Percentiles rank a stretch among this genome's conserved stretches.
These are phyloP conservation scores for Bubalus kerabau DNA, from an alignment of 2,113 vertebrate genomes.

Conservation along the genomic window DNA sequence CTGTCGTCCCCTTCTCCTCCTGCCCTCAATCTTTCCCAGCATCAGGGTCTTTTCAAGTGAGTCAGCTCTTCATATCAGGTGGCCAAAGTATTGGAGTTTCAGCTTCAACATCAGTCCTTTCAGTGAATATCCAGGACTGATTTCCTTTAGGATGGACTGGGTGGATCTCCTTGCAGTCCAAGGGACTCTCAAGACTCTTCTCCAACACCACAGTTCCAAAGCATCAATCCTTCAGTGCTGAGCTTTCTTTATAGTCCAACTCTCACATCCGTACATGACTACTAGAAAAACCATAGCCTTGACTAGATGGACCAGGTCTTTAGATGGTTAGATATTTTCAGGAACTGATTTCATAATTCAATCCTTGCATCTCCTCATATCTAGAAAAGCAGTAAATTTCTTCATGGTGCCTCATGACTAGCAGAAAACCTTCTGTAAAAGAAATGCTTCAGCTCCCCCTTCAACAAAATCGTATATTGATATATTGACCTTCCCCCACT, in stretches of 20 bases:
- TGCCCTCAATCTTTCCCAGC: neutral
- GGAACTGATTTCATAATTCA: neutral
- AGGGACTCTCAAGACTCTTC: neutral
- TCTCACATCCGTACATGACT: neutral
- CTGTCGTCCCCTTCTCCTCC: neutral
- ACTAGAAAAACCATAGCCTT: neutral
- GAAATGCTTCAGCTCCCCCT: neutral
- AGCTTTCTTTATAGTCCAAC: neutral
- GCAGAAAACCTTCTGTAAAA: neutral
- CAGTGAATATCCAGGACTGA: neutral
- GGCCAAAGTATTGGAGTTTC: neutral
- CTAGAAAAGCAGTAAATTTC: neutral
- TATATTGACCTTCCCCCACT: neutral
- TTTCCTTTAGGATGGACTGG: neutral
- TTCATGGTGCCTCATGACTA: neutral
- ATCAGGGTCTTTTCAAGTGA: neutral
- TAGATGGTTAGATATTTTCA: neutral
- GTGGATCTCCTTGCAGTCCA: neutral
- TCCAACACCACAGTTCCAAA: neutral
- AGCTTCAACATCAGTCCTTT: neutral
- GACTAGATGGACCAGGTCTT: neutral
- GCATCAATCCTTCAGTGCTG: accelerated
- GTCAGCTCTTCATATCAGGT: neutral
- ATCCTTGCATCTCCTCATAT: neutral
- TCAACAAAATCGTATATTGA: neutral